Evolutionary conservation across 30 jellyfish, hydroid and myxozoan genomes (phyloP), one percentile per base, ranked within the genome.

Genomic region (Mastigias papua): DNA sequence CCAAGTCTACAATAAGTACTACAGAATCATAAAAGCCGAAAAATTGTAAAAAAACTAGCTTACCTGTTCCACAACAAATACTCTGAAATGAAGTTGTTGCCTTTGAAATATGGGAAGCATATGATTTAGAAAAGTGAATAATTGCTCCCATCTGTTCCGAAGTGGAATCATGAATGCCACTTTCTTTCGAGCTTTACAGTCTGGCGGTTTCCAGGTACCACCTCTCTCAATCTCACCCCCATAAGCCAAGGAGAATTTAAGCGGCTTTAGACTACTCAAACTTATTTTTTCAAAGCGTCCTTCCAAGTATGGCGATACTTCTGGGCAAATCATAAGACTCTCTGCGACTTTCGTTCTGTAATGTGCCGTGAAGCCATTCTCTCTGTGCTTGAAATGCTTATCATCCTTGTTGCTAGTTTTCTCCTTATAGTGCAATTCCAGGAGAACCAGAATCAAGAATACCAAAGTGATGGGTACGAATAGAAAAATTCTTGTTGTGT

Each of bases 51-150:
- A 54, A 54, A 0, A 54, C 17, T 19, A 0, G 0, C 27, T 34
- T 23, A 76, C 87, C 77, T 76, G 87, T 28, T 76, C 87, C 11
- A 76, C 26, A 1, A 76, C 76, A 34, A 76, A 76, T 1, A 76
- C n/a, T 0, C 87, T 49, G 57, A 48, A 76, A 72, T 72, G 37
- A 17, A 72, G 31, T 28, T 42, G 77, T 48, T 90, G 97, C 25
- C 89, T 84, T 58, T 82, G 94, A n/a, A 90, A 80, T 21, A 82
- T 26, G 20, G 97, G 92, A 32, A 83, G 96, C 95, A 90, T 76
- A 42, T 84, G 95, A 26, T 91, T 66, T 22, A 90, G 74, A 67
- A 90, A 90, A 26, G 76, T 34, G 23, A 61, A 61, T 69, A 90
- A 34, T 65, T 90, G 97, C 13, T 82, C 80, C 26, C 19, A 23